Base-by-base conservation (phyloP, 30 jellyfish, hydroid and myxozoan genomes). In the Turritopsis dohrnii region DNA sequence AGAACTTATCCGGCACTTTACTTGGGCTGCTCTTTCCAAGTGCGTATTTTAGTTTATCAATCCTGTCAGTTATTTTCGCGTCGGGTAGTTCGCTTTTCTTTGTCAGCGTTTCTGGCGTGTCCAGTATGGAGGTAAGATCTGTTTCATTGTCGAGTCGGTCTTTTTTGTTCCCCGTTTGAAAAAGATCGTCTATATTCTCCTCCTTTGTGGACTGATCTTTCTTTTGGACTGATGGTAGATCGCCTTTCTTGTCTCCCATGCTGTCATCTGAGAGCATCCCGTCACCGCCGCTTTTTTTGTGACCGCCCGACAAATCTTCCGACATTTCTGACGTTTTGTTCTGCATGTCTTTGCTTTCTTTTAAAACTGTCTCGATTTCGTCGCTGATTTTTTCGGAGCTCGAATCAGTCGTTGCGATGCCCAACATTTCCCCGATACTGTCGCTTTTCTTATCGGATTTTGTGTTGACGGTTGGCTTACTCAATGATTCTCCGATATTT, bases 71-170 rank as follows among this genome's bases (percentile, higher is more conserved):
- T 52, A 82, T 75, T 24, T 80, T 86, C 31, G 85, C 86, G 21
- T 80, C 84, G 18, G 99, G 99, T 21, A 93, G 83, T 53, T 86
- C 86, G 88, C 94, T 89, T 80, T 94, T 94, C 90, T 94, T 94
- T 79, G 77, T 69, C 16, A 27, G 30, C 19, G 28, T 23, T n/a
- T 9, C 22, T n/a, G 30, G 9, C 8, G 23, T 69, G 28, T 27
- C 8, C 16, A 69, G 28, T 23, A n/a, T 69, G 0, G 77, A n/a
- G 30, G 8, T n/a, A n/a, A 69, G 9, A 16, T 7, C 16, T 21
- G 77, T 69, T 69, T 23, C 16, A 27, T 69, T 27, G 22, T 80
- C 71, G 66, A 41, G 87, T 80, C 53, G 52, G 22, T 80, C 87
- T 21, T 60, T 28, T 65, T 80, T 80, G n/a, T 80, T 80, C 18